A percentile compares a stretch with the other conserved stretches of the same genome.
Evolutionary conservation across 2,113 vertebrate genomes (phyloP).

Genomic region (Dicentrarchus labrax): DNA sequence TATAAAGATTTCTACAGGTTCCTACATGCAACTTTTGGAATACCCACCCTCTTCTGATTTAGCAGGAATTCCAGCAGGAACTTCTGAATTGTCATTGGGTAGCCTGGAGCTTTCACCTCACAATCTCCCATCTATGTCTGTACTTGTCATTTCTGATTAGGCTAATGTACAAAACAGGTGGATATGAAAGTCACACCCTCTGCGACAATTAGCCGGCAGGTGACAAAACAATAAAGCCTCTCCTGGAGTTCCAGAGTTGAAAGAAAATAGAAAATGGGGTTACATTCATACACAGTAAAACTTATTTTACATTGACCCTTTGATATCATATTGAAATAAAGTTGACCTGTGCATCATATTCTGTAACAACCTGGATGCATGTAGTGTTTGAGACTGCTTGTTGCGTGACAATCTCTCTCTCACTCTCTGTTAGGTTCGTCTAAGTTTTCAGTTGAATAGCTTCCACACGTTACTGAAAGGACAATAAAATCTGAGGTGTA

Average conservation of each 20-base stretch:
- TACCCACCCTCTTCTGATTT: not conserved
- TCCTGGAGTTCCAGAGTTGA: not conserved
- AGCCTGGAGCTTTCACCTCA: not conserved
- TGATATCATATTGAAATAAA: not conserved
- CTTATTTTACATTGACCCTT: not conserved
- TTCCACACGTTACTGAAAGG: not conserved
- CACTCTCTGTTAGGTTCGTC: not conserved
- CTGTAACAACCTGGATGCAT: not conserved
- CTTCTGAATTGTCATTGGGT: too few relatives aligned
- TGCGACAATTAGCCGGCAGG: not conserved
- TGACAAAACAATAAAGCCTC: not conserved
- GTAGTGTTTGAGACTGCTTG: not conserved
- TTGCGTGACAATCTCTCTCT: slow-evolving; percentile 21
- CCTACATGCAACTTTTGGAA: not conserved
- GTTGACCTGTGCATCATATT: not conserved
- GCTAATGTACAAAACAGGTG: not conserved
- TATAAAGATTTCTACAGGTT: not conserved
- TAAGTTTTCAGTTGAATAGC: slow-evolving; percentile 47
- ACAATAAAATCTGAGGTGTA: slow-evolving; percentile 23
- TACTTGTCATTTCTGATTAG: not conserved
- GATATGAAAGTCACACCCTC: not conserved
- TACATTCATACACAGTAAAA: not conserved
- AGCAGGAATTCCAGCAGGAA: not conserved
- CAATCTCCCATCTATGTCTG: not conserved
- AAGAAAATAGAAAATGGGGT: not conserved